Evolutionary conservation across 2,888 invertebrate species (phyloP).

Genomic region (Slavum lentiscoides): DNA sequence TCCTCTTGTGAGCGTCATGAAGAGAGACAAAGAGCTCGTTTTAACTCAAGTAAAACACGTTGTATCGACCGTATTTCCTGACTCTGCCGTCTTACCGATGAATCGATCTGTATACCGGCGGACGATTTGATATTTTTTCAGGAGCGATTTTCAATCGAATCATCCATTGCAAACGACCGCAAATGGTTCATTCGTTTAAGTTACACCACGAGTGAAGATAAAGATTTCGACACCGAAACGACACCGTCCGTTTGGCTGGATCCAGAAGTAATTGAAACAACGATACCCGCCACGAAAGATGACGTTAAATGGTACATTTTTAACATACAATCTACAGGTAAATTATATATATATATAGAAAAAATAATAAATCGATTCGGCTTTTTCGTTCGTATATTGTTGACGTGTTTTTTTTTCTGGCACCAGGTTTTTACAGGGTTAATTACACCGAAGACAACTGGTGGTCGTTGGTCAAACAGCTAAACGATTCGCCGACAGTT

Average conservation of each 20-base stretch:
- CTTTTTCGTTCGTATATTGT: background rate
- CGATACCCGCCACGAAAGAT: slow-evolving; percentile 57
- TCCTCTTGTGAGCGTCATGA: slow-evolving; percentile 71
- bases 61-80: too few species aligned
- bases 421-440: slow-evolving; percentile 67
- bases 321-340: slow-evolving; percentile 67
- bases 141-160: background rate
- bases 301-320: slow-evolving; percentile 65
- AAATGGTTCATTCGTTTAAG: slow-evolving; percentile 69
- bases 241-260: slow-evolving; percentile 56
- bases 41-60: slow-evolving; percentile 62
- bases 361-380: too few species aligned
- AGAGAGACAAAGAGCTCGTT: slow-evolving; percentile 62
- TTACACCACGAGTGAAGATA: slow-evolving; percentile 59
- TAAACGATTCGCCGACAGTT: slow-evolving; percentile 66
- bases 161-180: background rate
- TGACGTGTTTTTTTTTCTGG: background rate
- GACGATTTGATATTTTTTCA: background rate
- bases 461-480: slow-evolving; percentile 68
- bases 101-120: background rate
- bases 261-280: slow-evolving; percentile 40
- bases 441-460: slow-evolving; percentile 74
- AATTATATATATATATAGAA: slow-evolving; percentile 52
- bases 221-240: slow-evolving; percentile 54
- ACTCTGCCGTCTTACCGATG: background rate